Evolutionary conservation across 1,140 invertebrate species (phyloP), one percentile per base, ranked within the genome.

Genomic region (Hesperophylax magnus): DNA sequence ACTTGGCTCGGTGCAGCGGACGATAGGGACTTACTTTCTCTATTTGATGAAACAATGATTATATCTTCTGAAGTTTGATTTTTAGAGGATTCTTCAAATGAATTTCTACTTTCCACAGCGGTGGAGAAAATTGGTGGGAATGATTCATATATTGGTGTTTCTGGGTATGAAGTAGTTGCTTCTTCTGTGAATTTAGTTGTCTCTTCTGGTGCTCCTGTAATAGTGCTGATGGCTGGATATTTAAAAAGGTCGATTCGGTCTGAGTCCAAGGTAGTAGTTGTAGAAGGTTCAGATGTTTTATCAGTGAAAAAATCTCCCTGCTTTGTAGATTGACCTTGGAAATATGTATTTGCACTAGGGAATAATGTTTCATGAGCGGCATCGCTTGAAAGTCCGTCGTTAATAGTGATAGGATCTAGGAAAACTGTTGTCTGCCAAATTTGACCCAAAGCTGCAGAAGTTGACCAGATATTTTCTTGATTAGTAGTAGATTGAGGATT

Each of bases 331-430:
- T 24, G 20, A 14, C 63, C 39, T 39, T 39, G 15, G 15, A 72
- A 20, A 56, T 84, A 84, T 1, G 83, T 84, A 71, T 84, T 84
- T 11, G 83, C 81, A 79, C 81, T 82, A 2, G 83, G 78, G 76
- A 80, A 54, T 63, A 84, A 80, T 7, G 78, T 81, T 78, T 84
- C 83, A 34, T 15, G 34, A 20, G 47, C 76, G 1, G 31, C 7
- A 63, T 81, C 81, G 22, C 60, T 78, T 8, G 76, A 93, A 65
- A 93, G 87, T 14, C 91, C 94, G 81, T 92, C 93, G 85, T 95
- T 95, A 22, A 95, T 92, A 22, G 91, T 92, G 58, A 93, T 91
- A 0, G 94, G 94, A 87, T 95, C 93, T 3, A 95, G 88, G 69
- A 91, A 91, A n/a, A 93, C 90, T 0, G 93, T 93, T 17, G 91